phyloP scores from a whole-genome alignment of 2,888 invertebrate genomes.

The Drosophila bunnanda region DNA sequence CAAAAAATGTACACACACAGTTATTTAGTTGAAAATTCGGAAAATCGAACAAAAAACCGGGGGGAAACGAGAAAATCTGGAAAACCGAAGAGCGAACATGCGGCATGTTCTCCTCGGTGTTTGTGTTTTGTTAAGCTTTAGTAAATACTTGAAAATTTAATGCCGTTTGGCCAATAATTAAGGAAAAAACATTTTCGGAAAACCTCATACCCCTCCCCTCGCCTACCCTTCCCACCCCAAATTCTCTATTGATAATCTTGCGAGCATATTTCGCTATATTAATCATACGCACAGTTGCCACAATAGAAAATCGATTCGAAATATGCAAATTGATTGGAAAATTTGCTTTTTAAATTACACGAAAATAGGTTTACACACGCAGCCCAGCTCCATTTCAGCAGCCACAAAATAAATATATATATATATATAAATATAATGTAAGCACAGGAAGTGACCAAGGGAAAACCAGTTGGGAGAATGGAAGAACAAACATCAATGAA shows the following conservation, averaged over 20 bases:
- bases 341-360: slow-evolving; percentile 7
- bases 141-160: slow-evolving; percentile 79
- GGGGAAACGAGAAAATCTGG: slow-evolving; percentile 49
- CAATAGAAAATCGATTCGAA: slow-evolving; percentile 8
- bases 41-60: not conserved
- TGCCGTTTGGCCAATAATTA: slow-evolving; percentile 77
- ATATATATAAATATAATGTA: slow-evolving; percentile 5
- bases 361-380: slow-evolving; percentile 2
- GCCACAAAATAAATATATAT: not conserved
- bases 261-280: slow-evolving; percentile 62
- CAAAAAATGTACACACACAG: slow-evolving; percentile 9
- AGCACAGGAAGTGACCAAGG: slow-evolving; percentile 25
- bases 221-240: not conserved
- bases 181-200: slow-evolving; percentile 62
- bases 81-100: not conserved
- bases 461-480: slow-evolving; percentile 30
- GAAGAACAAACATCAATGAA: slow-evolving; percentile 40
- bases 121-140: slow-evolving; percentile 75
- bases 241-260: slow-evolving; percentile 17
- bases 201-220: slow-evolving; percentile 3
- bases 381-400: slow-evolving; percentile 3
- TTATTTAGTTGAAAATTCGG: slow-evolving; percentile 59
- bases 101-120: slow-evolving; percentile 30
- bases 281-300: slow-evolving; percentile 73
- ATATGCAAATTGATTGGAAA: slow-evolving; percentile 11